phyloP scores from a whole-genome alignment of 2,797 vertebrate species.

The Urocyon cinereoargenteus region DNA sequence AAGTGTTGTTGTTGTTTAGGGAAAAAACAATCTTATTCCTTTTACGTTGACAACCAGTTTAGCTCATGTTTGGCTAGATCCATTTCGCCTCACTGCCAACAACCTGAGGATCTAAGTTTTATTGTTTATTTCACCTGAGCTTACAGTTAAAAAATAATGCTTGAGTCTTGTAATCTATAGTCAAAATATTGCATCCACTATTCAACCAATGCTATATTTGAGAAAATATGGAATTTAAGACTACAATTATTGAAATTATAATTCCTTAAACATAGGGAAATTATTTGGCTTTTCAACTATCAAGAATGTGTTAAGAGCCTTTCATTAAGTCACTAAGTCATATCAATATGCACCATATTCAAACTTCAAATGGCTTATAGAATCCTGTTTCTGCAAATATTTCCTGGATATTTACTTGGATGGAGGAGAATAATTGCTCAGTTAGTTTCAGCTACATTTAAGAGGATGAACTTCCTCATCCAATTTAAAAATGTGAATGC shows the following conservation, averaged over 20 bases:
- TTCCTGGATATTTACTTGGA: not conserved
- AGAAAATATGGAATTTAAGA: not conserved
- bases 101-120: not conserved
- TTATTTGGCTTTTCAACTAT: slow-evolving; percentile 9
- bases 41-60: not conserved
- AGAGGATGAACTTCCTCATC: not conserved
- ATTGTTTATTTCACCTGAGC: not conserved
- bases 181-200: not conserved
- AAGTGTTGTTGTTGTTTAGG: not conserved
- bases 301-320: not conserved
- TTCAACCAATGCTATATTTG: not conserved
- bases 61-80: not conserved
- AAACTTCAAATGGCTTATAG: not conserved
- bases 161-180: not conserved
- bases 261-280: not conserved
- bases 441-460: not conserved
- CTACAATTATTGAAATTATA: not conserved
- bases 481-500: not conserved
- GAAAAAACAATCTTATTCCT: not conserved
- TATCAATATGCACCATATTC: not conserved
- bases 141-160: not conserved
- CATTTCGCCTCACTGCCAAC: not conserved
- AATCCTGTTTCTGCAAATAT: not conserved
- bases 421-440: not conserved
- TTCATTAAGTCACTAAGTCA: not conserved